A percentile compares a stretch with the other conserved stretches of the same genome.
These are phyloP conservation scores for Pseudochirops corinnae DNA, from an alignment of 2,797 vertebrate species.

Conservation along the genomic window DNA sequence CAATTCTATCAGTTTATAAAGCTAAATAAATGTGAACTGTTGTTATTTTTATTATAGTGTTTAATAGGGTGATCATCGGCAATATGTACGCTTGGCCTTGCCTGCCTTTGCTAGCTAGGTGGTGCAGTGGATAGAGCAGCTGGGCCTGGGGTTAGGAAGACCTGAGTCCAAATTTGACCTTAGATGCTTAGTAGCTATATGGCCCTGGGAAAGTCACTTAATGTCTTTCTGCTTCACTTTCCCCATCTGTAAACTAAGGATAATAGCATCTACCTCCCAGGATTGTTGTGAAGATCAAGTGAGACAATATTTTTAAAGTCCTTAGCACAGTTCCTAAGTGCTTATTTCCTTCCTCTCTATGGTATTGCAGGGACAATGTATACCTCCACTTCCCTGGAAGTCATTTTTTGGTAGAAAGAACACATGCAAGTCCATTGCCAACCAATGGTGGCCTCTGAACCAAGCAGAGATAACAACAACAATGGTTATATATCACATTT, in stretches of 20 bases:
- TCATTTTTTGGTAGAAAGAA: neutral
- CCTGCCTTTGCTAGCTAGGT: neutral
- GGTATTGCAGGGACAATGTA: neutral
- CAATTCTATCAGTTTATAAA: neutral
- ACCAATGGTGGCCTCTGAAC: neutral
- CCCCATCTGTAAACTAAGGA: neutral
- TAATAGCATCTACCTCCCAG: neutral
- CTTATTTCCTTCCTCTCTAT: neutral
- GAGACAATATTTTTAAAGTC: neutral
- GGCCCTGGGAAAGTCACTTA: neutral
- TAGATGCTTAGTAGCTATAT: neutral
- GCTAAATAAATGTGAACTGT: neutral
- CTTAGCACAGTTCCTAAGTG: neutral
- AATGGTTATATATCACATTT: neutral
- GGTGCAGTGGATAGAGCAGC: neutral
- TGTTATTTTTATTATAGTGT: neutral
- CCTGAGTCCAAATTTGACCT: neutral
- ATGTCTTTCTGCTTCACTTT: neutral
- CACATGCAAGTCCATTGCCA: neutral
- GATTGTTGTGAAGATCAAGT: neutral
- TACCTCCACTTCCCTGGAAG: neutral
- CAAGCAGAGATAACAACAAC: neutral
- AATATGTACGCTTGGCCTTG: neutral
- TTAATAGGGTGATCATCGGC: neutral
- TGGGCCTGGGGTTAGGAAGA: neutral